phyloP scores from a whole-genome alignment of 2,888 invertebrate species.

The Thyatira batis region DNA sequence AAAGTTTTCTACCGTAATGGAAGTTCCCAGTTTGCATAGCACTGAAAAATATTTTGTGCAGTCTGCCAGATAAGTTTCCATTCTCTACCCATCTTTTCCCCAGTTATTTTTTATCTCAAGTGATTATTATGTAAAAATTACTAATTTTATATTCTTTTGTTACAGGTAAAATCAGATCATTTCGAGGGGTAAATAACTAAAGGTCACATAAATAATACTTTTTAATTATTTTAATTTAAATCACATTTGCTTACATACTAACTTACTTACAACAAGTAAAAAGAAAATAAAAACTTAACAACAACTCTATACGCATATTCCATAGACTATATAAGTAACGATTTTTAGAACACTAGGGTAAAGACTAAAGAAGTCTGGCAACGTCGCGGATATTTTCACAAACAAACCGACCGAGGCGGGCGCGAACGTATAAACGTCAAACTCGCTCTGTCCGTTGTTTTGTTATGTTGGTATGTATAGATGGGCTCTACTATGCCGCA shows the following conservation, averaged over 20 bases:
- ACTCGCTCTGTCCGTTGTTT: too few species aligned
- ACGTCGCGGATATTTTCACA: background rate
- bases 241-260: too few species aligned
- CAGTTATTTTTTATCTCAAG: too few species aligned
- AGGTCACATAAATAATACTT: too few species aligned
- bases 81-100: too few species aligned
- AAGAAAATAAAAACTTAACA: background rate
- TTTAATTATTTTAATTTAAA: too few species aligned
- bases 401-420: background rate
- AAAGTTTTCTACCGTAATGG: conserved; percentile 16
- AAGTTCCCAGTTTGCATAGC: background rate
- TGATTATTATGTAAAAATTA: background rate
- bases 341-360: background rate
- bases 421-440: background rate
- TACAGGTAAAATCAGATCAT: too few species aligned
- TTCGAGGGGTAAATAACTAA: too few species aligned
- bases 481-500: too few species aligned
- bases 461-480: too few species aligned
- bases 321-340: background rate
- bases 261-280: background rate
- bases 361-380: background rate
- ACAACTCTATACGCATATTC: background rate
- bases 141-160: too few species aligned
- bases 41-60: background rate
- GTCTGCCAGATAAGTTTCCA: background rate